Evolutionary conservation across 2,888 invertebrate genomes (phyloP).

Genomic region (Ischnura elegans): DNA sequence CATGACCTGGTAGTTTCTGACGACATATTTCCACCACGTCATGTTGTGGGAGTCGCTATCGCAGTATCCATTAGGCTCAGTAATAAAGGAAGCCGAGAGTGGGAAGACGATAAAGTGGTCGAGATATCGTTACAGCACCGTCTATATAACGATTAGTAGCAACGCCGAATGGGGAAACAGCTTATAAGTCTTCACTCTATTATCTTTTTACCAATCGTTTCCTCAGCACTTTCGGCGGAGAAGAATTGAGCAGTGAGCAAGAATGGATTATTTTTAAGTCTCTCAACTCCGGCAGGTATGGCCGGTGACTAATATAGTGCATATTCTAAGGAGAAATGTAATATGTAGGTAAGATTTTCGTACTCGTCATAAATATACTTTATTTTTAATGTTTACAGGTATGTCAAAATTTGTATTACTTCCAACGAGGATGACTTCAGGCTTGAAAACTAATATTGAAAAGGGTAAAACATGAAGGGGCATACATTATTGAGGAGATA

Average conservation of each 20-base stretch:
- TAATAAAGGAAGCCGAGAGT: constrained; percentile 8
- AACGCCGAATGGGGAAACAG: neutral
- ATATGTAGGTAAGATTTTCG: too few relatives aligned
- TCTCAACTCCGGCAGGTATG: neutral
- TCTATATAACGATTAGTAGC: constrained; percentile 48
- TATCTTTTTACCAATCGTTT: neutral
- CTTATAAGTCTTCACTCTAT: constrained; percentile 26
- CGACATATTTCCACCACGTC: neutral
- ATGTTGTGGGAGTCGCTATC: neutral
- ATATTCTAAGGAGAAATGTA: too few relatives aligned
- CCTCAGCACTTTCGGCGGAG: neutral
- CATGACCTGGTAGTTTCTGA: neutral
- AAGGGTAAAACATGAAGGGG: too few relatives aligned
- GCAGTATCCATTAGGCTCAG: constrained; percentile 1
- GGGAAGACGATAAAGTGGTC: constrained; percentile 43
- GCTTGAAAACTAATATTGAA: too few relatives aligned
- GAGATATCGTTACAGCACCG: constrained; percentile 37
- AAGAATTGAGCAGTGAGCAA: neutral
- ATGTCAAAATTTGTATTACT: too few relatives aligned
- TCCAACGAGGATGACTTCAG: too few relatives aligned
- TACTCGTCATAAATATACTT: too few relatives aligned
- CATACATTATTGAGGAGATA: too few relatives aligned
- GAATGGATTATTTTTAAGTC: neutral
- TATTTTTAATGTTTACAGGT: too few relatives aligned
- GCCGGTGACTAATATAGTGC: neutral